phyloP scores from a whole-genome alignment of 2,888 invertebrate species.

The Phyto melanocephala region DNA sequence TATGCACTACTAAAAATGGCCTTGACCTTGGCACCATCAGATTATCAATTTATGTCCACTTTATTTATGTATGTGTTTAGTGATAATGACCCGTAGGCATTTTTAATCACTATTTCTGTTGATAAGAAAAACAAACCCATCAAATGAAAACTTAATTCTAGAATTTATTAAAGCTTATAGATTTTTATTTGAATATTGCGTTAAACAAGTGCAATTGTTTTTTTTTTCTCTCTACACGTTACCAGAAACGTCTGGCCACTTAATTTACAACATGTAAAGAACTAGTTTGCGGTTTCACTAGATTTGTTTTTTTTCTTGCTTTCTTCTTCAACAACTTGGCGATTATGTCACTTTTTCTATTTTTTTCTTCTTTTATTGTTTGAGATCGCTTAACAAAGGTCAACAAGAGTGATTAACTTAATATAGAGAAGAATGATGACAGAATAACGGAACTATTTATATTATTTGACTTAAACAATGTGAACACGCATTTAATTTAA shows the following conservation, averaged over 20 bases:
- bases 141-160: not conserved
- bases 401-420: too few relatives aligned
- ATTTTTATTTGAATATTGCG: not conserved
- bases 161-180: not conserved
- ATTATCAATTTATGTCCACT: not conserved
- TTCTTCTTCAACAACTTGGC: not conserved
- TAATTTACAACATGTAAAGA: constrained; percentile 20
- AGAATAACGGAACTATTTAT: too few relatives aligned
- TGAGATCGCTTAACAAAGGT: not conserved
- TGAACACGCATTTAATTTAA: too few relatives aligned
- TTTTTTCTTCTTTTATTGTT: not conserved
- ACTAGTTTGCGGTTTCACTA: not conserved
- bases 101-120: not conserved
- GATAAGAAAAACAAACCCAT: not conserved
- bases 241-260: not conserved
- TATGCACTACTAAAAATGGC: too few relatives aligned
- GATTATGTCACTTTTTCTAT: constrained; percentile 60
- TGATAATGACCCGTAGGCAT: not conserved
- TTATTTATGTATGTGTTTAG: not conserved
- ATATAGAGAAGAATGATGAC: too few relatives aligned
- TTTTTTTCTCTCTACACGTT: too few relatives aligned
- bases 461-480: too few relatives aligned
- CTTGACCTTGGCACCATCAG: constrained; percentile 15
- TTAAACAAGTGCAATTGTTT: not conserved
- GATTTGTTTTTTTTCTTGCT: not conserved